Evolutionary conservation across 1,140 invertebrate species (phyloP).

Genomic region (Pteromalus puparum): DNA sequence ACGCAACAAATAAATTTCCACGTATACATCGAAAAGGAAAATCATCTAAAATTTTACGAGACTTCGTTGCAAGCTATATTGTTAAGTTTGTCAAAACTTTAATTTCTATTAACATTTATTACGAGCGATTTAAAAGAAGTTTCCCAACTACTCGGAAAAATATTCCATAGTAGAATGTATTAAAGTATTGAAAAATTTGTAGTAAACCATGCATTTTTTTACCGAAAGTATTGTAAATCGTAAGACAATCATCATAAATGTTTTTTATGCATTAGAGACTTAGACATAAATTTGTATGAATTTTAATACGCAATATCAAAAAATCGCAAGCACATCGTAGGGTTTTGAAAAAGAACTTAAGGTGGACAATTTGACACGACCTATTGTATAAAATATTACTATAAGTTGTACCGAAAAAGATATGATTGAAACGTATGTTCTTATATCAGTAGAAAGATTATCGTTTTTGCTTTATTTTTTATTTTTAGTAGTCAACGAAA

Average conservation of each 20-base stretch:
- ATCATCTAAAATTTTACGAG: neutral
- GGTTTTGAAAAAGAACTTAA: neutral
- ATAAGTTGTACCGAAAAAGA: neutral
- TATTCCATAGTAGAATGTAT: slow-evolving; percentile 11
- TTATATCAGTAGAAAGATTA: neutral
- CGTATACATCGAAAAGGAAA: slow-evolving; percentile 9
- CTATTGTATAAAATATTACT: slow-evolving; percentile 1
- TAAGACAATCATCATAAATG: neutral
- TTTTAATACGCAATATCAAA: neutral
- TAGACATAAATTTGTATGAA: neutral
- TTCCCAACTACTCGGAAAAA: neutral
- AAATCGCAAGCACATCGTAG: neutral
- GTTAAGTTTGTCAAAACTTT: slow-evolving; percentile 41
- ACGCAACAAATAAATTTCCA: slow-evolving; percentile 1
- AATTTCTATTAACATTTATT: slow-evolving; percentile 34
- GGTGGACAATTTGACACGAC: neutral
- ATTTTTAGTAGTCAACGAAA: neutral
- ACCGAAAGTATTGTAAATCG: slow-evolving; percentile 26
- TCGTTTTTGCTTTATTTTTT: neutral
- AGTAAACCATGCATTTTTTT: neutral
- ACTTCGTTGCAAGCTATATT: slow-evolving; percentile 36
- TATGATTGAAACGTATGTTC: neutral
- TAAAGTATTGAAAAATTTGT: slow-evolving; percentile 9
- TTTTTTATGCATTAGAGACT: slow-evolving; percentile 9
- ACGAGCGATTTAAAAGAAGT: neutral